phyloP scores from a whole-genome alignment of 2,888 invertebrate species.

The Temnothorax rugatulus region DNA sequence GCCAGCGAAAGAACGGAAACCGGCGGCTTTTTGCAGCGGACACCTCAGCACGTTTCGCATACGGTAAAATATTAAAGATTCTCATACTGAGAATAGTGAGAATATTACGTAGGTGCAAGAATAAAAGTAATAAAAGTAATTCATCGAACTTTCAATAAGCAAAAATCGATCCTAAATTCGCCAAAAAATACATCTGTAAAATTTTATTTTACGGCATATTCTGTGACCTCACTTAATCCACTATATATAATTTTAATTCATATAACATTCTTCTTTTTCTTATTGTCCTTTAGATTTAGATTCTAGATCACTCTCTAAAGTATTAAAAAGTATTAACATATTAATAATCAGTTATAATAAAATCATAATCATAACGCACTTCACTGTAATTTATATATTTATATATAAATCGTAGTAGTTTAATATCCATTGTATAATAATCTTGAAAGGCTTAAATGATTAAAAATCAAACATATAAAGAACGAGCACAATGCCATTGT shows the following conservation, averaged over 20 bases:
- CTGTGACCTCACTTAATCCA: background rate
- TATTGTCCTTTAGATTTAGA: background rate
- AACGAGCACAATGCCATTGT: too few relatives aligned
- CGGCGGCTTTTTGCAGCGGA: constrained; percentile 2
- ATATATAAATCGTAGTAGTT: background rate
- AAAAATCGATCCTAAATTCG: background rate
- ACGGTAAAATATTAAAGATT: constrained; percentile 24
- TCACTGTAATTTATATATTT: background rate
- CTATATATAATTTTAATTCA: background rate
- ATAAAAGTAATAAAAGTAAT: background rate
- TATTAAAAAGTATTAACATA: background rate
- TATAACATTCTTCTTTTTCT: background rate
- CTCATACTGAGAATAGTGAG: constrained; percentile 12
- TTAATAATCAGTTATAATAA: background rate
- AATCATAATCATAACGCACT: background rate
- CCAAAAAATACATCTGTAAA: background rate
- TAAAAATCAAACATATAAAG: too few relatives aligned
- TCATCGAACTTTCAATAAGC: background rate
- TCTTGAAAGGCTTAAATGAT: too few relatives aligned
- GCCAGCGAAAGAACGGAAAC: background rate
- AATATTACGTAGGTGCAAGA: background rate
- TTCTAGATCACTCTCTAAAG: background rate
- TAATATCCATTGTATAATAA: background rate
- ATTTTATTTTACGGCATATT: background rate
- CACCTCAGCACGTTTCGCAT: constrained; percentile 25